Percentiles rank a stretch among this genome's conserved stretches.
phyloP scores from a whole-genome alignment of 2,113 vertebrate species.

The Rhinolophus ferrumequinum region DNA sequence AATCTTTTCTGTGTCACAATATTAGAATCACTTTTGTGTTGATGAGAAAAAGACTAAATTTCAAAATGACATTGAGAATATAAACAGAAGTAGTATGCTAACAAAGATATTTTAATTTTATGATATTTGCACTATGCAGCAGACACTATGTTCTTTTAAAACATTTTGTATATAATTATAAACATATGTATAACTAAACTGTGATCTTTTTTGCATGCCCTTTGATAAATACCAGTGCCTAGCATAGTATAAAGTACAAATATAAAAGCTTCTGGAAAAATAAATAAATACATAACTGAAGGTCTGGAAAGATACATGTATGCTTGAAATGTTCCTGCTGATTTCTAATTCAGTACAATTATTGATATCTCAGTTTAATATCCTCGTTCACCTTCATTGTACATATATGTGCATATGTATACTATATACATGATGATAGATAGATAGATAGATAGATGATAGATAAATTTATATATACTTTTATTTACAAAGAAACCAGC shows the following conservation, averaged over 20 bases:
- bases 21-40: constrained; percentile 74
- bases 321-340: background rate
- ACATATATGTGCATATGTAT: background rate
- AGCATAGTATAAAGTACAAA: background rate
- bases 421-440: background rate
- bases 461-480: background rate
- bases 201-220: background rate
- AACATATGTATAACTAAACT: background rate
- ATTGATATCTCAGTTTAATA: background rate
- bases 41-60: constrained; percentile 72
- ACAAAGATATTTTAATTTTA: constrained; percentile 45
- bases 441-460: background rate
- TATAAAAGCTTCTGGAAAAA: background rate
- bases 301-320: background rate
- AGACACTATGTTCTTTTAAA: background rate
- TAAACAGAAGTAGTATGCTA: constrained; percentile 62
- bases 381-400: background rate
- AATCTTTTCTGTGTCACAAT: constrained; percentile 77
- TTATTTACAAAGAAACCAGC: background rate
- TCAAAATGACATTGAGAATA: constrained; percentile 52
- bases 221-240: background rate
- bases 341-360: background rate
- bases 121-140: background rate
- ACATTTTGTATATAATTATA: constrained; percentile 18
- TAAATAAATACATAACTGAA: background rate